A percentile compares a stretch with the other conserved stretches of the same genome.
Conservation (phyloP, 2,797 vertebrate species). For the Cottoperca gobio region DNA sequence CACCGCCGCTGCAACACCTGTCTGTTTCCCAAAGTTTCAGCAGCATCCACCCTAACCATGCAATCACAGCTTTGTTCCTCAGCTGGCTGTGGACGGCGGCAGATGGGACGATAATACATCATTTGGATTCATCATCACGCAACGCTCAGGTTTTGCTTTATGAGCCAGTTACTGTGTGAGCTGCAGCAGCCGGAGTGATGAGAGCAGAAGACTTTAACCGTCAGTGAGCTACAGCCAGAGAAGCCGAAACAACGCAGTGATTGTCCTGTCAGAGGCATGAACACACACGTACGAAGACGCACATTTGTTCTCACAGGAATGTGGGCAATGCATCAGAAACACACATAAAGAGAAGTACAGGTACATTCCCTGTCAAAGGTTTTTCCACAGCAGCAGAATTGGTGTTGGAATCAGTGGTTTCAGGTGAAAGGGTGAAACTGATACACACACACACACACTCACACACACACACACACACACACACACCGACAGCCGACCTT, state of each 20-base stretch:
- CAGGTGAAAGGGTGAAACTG: constrained; percentile 6
- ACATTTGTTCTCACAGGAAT: constrained; percentile 11
- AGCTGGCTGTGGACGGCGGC: constrained; percentile 25
- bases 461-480: too few relatives aligned
- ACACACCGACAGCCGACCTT: constrained; percentile 7
- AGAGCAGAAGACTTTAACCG: constrained; percentile 34
- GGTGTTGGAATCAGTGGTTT: neutral
- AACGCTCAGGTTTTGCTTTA: neutral
- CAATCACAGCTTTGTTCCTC: constrained; percentile 13
- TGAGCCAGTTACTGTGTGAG: constrained; percentile 4
- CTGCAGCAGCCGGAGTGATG: constrained; percentile 60
- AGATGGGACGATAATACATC: constrained; percentile 47
- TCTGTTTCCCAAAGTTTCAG: constrained; percentile 12
- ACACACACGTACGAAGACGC: neutral
- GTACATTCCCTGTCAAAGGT: neutral
- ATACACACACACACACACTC: too few relatives aligned
- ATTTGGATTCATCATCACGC: constrained; percentile 30
- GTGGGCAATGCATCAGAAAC: neutral
- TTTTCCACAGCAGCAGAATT: constrained; percentile 1
- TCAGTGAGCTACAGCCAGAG: constrained; percentile 39
- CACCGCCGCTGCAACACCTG: constrained; percentile 16
- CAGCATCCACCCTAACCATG: constrained; percentile 38
- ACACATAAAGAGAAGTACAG: neutral
- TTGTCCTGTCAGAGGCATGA: neutral
- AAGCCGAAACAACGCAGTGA: constrained; percentile 16